Conservation (phyloP, 2,888 invertebrate genomes). For the Steinernema scapterisci region DNA sequence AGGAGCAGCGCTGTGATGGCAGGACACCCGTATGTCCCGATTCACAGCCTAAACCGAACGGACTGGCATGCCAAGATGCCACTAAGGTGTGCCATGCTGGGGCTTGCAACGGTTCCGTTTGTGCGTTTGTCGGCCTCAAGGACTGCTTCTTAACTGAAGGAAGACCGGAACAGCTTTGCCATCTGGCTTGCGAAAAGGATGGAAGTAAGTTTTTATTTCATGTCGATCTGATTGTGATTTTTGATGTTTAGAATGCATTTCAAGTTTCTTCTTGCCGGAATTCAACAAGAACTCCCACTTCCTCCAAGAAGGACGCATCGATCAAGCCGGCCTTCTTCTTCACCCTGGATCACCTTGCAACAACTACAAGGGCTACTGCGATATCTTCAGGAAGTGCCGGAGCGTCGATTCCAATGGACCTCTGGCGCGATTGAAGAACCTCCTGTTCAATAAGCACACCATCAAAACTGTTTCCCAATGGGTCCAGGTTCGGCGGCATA, state of each 20-base stretch:
- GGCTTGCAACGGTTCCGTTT: slow-evolving; percentile 87
- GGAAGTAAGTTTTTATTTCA: slow-evolving; percentile 56
- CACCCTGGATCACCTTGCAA: slow-evolving; percentile 97
- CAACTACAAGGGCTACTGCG: slow-evolving; percentile 95
- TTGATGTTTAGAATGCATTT: slow-evolving; percentile 56
- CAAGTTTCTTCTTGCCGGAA: slow-evolving; percentile 61
- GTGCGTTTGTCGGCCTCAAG: slow-evolving; percentile 87
- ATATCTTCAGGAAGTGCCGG: slow-evolving; percentile 96
- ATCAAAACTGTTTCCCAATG: slow-evolving; percentile 61
- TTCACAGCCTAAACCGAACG: slow-evolving; percentile 82
- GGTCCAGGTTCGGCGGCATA: slow-evolving; percentile 44
- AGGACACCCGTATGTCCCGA: slow-evolving; percentile 82
- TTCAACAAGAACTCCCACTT: slow-evolving; percentile 54
- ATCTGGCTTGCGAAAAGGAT: slow-evolving; percentile 80
- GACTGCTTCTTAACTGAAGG: slow-evolving; percentile 89
- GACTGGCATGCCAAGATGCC: slow-evolving; percentile 93
- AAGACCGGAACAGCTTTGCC: slow-evolving; percentile 78
- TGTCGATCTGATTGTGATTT: neutral
- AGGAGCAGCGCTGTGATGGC: slow-evolving; percentile 62
- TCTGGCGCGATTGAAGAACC: slow-evolving; percentile 89
- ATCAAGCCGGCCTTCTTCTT: slow-evolving; percentile 70
- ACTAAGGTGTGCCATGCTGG: slow-evolving; percentile 86
- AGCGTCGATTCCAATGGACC: slow-evolving; percentile 99
- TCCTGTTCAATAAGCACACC: slow-evolving; percentile 61
- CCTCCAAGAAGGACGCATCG: slow-evolving; percentile 55